Conservation (phyloP, 2,113 vertebrate species). For the Phoenicopterus ruber region DNA sequence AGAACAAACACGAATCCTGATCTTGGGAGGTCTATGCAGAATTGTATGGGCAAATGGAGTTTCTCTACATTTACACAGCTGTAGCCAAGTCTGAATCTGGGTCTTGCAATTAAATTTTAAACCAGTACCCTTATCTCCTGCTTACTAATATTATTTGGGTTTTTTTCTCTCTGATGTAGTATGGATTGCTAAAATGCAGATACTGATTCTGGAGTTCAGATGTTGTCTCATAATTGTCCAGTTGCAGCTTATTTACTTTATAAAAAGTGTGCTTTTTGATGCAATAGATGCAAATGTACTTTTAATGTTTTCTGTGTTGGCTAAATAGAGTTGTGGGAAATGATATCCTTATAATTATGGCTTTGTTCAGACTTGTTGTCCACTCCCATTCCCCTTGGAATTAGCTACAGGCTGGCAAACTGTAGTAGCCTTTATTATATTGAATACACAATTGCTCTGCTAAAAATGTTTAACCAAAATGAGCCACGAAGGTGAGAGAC, state of each 20-base stretch:
- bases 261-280: neutral
- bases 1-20: neutral
- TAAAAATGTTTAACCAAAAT: neutral
- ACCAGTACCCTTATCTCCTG: neutral
- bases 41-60: neutral
- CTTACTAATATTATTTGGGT: neutral
- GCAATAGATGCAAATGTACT: neutral
- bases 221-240: neutral
- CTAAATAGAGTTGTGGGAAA: constrained; percentile 37
- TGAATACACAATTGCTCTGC: neutral
- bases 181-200: neutral
- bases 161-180: neutral
- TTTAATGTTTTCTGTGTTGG: constrained; percentile 8
- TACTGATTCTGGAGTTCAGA: neutral
- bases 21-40: neutral
- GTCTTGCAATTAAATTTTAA: neutral
- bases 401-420: constrained; percentile 31
- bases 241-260: neutral
- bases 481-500: neutral
- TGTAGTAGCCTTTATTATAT: constrained; percentile 20
- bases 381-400: constrained; percentile 32
- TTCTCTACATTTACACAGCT: neutral
- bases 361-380: constrained; percentile 58
- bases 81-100: neutral
- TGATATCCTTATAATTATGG: constrained; percentile 16